Evolutionary conservation across 2,113 vertebrate species (phyloP).

Genomic region (Pithys albifrons): DNA sequence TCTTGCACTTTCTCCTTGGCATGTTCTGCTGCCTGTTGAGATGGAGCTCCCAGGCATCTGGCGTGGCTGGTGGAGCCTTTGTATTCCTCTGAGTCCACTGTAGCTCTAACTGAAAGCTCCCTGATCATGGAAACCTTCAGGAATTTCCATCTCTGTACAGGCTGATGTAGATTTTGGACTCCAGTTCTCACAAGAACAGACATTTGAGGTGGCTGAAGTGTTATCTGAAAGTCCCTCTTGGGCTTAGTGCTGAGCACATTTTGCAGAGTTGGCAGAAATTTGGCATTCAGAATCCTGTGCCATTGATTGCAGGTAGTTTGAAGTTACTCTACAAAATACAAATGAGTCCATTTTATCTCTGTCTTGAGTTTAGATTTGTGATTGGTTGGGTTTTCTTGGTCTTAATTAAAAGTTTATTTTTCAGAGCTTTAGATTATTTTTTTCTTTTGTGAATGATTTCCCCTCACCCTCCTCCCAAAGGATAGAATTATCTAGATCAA

Average conservation of each 20-base stretch:
- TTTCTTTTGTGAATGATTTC: not conserved
- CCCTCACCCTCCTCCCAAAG: not conserved
- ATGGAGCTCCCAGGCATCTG: rapidly evolving
- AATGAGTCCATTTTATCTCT: not conserved
- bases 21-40: not conserved
- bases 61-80: not conserved
- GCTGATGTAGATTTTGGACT: not conserved
- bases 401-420: constrained; percentile 41
- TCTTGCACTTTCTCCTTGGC: not conserved
- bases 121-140: not conserved
- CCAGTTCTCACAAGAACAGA: not conserved
- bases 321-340: not conserved
- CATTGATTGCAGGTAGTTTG: not conserved
- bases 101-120: not conserved
- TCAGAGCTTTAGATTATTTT: not conserved
- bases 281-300: not conserved
- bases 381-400: not conserved
- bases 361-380: not conserved
- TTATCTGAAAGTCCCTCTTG: not conserved
- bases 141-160: not conserved
- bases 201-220: not conserved
- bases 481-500: constrained; percentile 6
- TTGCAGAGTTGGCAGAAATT: not conserved
- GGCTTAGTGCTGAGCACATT: not conserved
- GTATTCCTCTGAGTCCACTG: not conserved